These are phyloP conservation scores for Sebastes schlegelii DNA, from an alignment of 2,113 vertebrate genomes.

Conservation along the genomic window DNA sequence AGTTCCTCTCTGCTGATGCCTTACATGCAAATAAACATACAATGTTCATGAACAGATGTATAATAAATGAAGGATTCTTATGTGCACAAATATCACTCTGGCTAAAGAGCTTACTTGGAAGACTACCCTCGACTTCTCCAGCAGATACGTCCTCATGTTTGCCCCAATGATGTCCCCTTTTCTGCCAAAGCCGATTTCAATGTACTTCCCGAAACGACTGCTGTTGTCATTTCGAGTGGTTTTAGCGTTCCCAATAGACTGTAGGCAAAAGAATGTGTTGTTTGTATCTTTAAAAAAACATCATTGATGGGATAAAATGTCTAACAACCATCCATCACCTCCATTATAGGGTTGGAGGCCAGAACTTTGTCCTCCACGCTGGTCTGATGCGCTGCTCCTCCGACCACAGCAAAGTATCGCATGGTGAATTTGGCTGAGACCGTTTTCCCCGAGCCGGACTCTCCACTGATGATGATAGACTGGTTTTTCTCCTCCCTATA, in stretches of 20 bases:
- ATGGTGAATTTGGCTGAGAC: conserved; percentile 86
- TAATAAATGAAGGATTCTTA: background rate
- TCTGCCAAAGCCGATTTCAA: conserved; percentile 84
- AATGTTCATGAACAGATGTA: background rate
- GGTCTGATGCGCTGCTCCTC: conserved; percentile 84
- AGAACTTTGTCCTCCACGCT: conserved; percentile 85
- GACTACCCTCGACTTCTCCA: conserved; percentile 88
- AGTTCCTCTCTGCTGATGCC: conserved; percentile 84
- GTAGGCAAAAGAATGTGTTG: background rate
- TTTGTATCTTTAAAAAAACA: background rate
- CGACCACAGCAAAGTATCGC: conserved; percentile 87
- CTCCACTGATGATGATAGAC: conserved; percentile 87
- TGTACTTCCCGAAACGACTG: conserved; percentile 89
- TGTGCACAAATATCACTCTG: background rate
- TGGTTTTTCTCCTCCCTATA: conserved; percentile 85
- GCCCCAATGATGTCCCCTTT: conserved; percentile 82
- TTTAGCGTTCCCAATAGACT: conserved; percentile 90
- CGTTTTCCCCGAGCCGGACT: conserved; percentile 87
- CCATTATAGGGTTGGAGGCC: conserved; percentile 87
- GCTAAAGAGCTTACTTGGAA: conserved; percentile 80
- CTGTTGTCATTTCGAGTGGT: conserved; percentile 88
- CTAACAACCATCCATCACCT: conserved; percentile 70
- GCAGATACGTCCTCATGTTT: conserved; percentile 86
- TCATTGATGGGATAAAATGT: background rate
- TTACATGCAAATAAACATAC: conserved; percentile 32